Evolutionary conservation across 2,113 vertebrate species (phyloP), one percentile per base, ranked within the genome.

Genomic region (Lampris incognitus): DNA sequence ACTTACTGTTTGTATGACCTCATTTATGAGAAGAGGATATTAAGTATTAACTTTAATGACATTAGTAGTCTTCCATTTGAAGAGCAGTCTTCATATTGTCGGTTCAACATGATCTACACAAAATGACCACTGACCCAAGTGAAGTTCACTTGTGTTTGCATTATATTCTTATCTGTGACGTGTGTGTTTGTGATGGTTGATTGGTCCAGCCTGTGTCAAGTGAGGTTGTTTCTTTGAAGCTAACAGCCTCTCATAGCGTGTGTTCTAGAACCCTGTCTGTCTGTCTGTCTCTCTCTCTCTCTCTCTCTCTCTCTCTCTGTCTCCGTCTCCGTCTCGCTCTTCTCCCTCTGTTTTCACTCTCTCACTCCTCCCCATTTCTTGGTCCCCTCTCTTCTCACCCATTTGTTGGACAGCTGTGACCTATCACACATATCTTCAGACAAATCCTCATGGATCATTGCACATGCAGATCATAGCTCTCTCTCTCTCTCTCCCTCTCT

Each of bases 341-440:
- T 40, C 41, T 46, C 8, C 60, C 42, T 11, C 4, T 9, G 39
- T 24, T 24, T 24, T 24, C 24, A 24, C 4, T n/a, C 46, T 24
- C 0, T 24, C 24, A 24, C 4, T n/a, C 46, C 9, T 48, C 41
- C 41, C 61, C 46, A 3, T 6, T 10, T 24, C 38, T 8, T 9
- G 13, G 5, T 58, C n/a, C 49, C 73, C 42, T 64, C 63, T 46
- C 66, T 9, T 72, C 66, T 73, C 41, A 37, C 51, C 50, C 66
- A 9, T 60, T 69, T 49, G 49, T 10, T 57, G 59, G 75, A 67
- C 76, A 79, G 79, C 44, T 87, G 74, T 77, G 66, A 69, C 77
- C 40, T 9, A 6, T 66, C 68, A 66, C 1, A 8, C 40, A 41
- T 38, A 65, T 4, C 9, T 48, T 42, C 60, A 54, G 24, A 24